Evolutionary conservation across 2,888 invertebrate genomes (phyloP).

Genomic region (Priapulus caudatus): DNA sequence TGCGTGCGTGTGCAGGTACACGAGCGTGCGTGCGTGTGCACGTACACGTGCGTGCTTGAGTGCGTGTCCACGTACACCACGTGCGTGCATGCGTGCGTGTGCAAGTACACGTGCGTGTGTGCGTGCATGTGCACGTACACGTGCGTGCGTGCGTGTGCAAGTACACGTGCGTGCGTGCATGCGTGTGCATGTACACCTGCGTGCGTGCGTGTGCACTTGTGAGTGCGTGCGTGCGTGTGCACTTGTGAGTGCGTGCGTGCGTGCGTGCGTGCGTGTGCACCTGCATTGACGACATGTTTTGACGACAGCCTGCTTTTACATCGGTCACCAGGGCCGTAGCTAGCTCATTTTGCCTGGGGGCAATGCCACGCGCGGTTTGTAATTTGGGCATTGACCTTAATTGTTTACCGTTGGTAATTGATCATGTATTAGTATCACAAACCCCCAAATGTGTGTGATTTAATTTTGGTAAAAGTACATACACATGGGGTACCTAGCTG

Average conservation of each 20-base stretch:
- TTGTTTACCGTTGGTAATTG: too few relatives aligned
- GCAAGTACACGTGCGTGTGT: neutral
- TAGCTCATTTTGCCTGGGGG: too few relatives aligned
- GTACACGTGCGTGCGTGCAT: neutral
- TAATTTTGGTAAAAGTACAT: too few relatives aligned
- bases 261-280: slow-evolving; percentile 3
- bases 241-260: neutral
- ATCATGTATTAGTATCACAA: too few relatives aligned
- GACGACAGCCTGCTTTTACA: too few relatives aligned
- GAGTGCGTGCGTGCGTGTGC: slow-evolving; percentile 1
- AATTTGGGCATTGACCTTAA: too few relatives aligned
- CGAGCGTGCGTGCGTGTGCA: slow-evolving; percentile 1
- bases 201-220: neutral
- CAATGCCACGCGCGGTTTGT: too few relatives aligned
- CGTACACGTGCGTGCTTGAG: neutral
- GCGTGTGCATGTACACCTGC: neutral
- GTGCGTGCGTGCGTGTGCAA: neutral
- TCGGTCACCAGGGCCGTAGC: too few relatives aligned
- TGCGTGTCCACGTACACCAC: neutral
- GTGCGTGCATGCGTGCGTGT: slow-evolving; percentile 3
- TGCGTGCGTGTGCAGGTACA: neutral
- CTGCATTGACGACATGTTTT: too few relatives aligned
- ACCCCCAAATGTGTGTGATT: too few relatives aligned
- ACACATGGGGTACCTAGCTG: too few relatives aligned
- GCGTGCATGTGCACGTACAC: slow-evolving; percentile 3